Percentiles rank a stretch among this genome's conserved stretches.
Conservation (phyloP, 2,888 invertebrate species). For the Drosophila prolongata region DNA sequence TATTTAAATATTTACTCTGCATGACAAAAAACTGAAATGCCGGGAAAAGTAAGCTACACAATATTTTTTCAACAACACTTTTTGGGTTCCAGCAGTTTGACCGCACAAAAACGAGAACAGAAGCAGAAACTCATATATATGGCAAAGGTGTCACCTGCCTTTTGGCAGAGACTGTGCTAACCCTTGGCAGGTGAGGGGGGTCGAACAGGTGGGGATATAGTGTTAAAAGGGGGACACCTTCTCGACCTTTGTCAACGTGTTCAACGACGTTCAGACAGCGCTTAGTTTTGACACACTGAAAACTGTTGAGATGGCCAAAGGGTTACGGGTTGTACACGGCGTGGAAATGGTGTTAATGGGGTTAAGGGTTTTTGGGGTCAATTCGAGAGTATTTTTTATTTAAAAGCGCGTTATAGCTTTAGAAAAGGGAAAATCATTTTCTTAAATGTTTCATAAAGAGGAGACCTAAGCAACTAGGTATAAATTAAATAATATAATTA, state of each 20-base stretch:
- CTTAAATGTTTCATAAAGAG: slow-evolving; percentile 25
- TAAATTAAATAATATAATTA: slow-evolving; percentile 11
- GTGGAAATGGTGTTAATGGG: slow-evolving; percentile 24
- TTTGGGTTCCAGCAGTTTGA: slow-evolving; percentile 59
- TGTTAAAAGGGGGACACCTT: slow-evolving; percentile 37
- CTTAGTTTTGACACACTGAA: slow-evolving; percentile 53
- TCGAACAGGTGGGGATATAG: slow-evolving; percentile 15
- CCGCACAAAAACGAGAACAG: slow-evolving; percentile 51
- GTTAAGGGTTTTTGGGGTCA: slow-evolving; percentile 33
- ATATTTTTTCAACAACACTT: slow-evolving; percentile 58
- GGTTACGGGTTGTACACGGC: slow-evolving; percentile 4
- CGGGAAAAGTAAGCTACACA: slow-evolving; percentile 46
- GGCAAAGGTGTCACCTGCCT: slow-evolving; percentile 76
- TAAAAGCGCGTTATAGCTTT: slow-evolving; percentile 7
- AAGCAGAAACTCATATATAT: slow-evolving; percentile 25
- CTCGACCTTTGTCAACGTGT: slow-evolving; percentile 73
- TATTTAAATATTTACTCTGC: neutral
- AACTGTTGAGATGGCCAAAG: slow-evolving; percentile 33
- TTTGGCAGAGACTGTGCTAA: slow-evolving; percentile 37
- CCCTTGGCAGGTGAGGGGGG: slow-evolving; percentile 51
- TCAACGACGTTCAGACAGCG: slow-evolving; percentile 47
- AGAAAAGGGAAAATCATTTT: slow-evolving; percentile 29
- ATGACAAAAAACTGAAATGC: slow-evolving; percentile 3
- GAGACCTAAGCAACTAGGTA: slow-evolving; percentile 9
- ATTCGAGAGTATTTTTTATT: slow-evolving; percentile 18